phyloP scores from a whole-genome alignment of 2,888 invertebrate genomes.

The Hydropsyche betteni region DNA sequence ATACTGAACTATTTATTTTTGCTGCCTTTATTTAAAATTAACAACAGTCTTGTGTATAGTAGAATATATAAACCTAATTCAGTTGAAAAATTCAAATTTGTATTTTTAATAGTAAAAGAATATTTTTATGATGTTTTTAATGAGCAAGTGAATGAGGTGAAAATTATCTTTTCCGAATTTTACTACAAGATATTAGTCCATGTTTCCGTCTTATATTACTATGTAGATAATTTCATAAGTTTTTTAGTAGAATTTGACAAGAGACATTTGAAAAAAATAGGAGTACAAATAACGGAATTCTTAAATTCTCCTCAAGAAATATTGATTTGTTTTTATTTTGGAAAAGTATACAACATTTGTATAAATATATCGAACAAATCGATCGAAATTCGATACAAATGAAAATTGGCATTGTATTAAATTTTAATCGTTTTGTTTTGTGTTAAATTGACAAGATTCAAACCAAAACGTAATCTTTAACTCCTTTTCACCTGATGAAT shows the following conservation, averaged over 20 bases:
- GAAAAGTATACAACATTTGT: too few relatives aligned
- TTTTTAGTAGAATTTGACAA: neutral
- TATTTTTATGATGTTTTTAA: conserved; percentile 21
- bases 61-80: conserved; percentile 35
- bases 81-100: conserved; percentile 32
- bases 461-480: too few relatives aligned
- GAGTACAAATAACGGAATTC: conserved; percentile 35
- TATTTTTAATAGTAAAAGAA: conserved; percentile 28
- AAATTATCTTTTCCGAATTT: conserved; percentile 29
- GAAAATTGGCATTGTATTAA: too few relatives aligned
- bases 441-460: too few relatives aligned
- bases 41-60: conserved; percentile 37
- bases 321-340: too few relatives aligned
- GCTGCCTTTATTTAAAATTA: conserved; percentile 28
- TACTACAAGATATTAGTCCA: conserved; percentile 26
- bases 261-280: conserved; percentile 25
- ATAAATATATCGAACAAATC: too few relatives aligned
- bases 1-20: conserved; percentile 40
- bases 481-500: too few relatives aligned
- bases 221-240: conserved; percentile 4
- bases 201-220: conserved; percentile 16
- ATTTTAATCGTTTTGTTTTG: too few relatives aligned
- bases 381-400: too few relatives aligned
- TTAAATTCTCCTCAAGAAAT: conserved; percentile 31
- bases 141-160: conserved; percentile 17